Base-by-base conservation (phyloP, 2,888 invertebrate species). In the Acrobasis repandana region DNA sequence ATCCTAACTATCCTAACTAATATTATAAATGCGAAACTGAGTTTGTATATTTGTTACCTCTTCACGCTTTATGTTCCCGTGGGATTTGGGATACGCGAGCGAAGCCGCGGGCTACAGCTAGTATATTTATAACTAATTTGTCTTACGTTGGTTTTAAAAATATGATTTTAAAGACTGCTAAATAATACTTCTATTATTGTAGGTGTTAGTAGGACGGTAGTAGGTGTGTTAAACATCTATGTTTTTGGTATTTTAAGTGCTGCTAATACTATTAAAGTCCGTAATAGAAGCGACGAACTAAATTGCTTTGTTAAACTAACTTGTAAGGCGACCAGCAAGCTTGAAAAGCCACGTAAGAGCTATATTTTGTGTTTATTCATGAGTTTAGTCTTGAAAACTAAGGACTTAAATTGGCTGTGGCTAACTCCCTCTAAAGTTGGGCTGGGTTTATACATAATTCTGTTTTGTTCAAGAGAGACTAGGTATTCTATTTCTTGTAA, bases 251-350 rank as follows among this genome's bases (percentile, higher is more conserved):
- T 14, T 43, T 43, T 43, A 43, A 14, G 43, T 43, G n/a, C 43
- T 43, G 43, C 14, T 43, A 43, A 43, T 54, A 54, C 54, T 43
- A 38, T 43, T 54, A 54, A 52, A 54, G 54, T 43, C 38, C 14
- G 54, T 54, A 38, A 43, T 43, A 54, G 20, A 9, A 38, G 36
- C 36, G 52, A 20, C 43, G 38, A 54, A 54, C 43, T 54, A 54
- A 58, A 58, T 58, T 58, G 57, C 57, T 48, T 58, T 58, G 57
- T 58, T 58, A 48, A 58, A 58, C 47, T 48, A 58, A 58, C 47
- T 48, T 58, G 46, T 57, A 48, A 58, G 57, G 48, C 48, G 34
- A 43, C n/a, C 56, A 28, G 33, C 57, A 47, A 36, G 36, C 47
- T 58, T 16, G 48, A 16, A 48, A 57, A 58, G 34, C 57, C 48